Evolutionary conservation across 2,797 vertebrate species (phyloP), one percentile per base, ranked within the genome.

Genomic region (Eptatretus atami): DNA sequence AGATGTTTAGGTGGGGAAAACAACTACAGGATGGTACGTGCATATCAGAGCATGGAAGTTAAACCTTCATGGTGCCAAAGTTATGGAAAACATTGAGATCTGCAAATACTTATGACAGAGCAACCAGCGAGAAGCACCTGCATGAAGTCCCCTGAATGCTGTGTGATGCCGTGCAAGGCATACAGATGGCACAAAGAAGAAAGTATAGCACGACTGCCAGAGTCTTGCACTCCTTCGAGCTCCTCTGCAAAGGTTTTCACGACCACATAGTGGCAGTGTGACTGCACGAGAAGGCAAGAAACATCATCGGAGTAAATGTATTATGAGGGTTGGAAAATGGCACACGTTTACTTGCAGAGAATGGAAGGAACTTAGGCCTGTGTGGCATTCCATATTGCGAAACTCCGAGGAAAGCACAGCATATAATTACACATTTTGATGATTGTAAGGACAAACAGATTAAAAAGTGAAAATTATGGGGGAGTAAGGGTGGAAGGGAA

Each of bases 181-280:
- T 93, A 98, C 11, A 98, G 73, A 63, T 85, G 77, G 66, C 82
- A 88, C 65, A 98, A 72, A 1, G 75, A 74, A n/a, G 74, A 80
- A 68, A 96, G 66, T 63, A 81, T 81, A 0, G 80, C 74, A 53
- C 79, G 75, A 25, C 86, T 69, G 1, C 76, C 74, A 1, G 76
- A 69, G n/a, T 87, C 80, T 1, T 71, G 64, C 12, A 87, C 66
- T 70, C 82, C 78, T 1, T 70, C 71, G 55, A 98, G 75, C 73
- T 80, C 84, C 24, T 81, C 81, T 63, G 77, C 69, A 65, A 96
- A 98, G 53, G 93, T 75, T 73, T 88, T 92, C 69, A 88, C 84
- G 6, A 81, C 72, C 68, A 98, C 82, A 9, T 84, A 96, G 75
- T 98, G 86, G 73, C 86, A 94, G 71, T 98, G 92, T 9, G 87